phyloP scores from a whole-genome alignment of 2,888 invertebrate species.

The Limnephilus lunatus region DNA sequence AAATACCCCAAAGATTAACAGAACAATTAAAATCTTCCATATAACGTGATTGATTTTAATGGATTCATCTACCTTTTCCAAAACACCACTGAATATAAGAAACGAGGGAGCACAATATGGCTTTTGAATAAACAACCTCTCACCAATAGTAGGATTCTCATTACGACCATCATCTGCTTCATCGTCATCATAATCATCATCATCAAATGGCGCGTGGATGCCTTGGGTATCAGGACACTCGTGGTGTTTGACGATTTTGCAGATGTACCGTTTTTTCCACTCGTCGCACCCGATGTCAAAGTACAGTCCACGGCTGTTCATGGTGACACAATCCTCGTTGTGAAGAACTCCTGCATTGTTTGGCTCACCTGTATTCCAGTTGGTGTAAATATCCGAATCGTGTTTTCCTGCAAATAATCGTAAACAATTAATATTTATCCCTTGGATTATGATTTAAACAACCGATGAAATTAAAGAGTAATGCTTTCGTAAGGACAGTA shows the following conservation, averaged over 20 bases:
- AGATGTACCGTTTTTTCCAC: conserved; percentile 3
- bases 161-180: too few relatives aligned
- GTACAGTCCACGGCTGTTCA: conserved; percentile 17
- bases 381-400: neutral
- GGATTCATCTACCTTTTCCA: too few relatives aligned
- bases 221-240: neutral
- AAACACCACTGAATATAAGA: neutral
- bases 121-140: neutral
- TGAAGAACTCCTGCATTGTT: neutral
- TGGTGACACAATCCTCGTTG: conserved; percentile 56
- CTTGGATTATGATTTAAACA: too few relatives aligned
- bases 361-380: neutral
- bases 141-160: neutral
- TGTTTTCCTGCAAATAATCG: neutral
- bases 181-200: too few relatives aligned
- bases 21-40: too few relatives aligned
- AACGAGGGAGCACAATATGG: neutral
- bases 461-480: too few relatives aligned
- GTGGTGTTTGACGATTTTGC: conserved; percentile 17
- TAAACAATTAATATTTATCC: neutral
- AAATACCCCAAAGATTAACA: too few relatives aligned
- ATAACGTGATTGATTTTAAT: too few relatives aligned
- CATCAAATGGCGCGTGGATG: neutral
- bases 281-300: conserved; percentile 46
- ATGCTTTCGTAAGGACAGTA: too few relatives aligned